Percentiles rank a stretch among this genome's conserved stretches.
Conservation (phyloP, 2,888 invertebrate genomes). For the Amphimallon solstitiale region DNA sequence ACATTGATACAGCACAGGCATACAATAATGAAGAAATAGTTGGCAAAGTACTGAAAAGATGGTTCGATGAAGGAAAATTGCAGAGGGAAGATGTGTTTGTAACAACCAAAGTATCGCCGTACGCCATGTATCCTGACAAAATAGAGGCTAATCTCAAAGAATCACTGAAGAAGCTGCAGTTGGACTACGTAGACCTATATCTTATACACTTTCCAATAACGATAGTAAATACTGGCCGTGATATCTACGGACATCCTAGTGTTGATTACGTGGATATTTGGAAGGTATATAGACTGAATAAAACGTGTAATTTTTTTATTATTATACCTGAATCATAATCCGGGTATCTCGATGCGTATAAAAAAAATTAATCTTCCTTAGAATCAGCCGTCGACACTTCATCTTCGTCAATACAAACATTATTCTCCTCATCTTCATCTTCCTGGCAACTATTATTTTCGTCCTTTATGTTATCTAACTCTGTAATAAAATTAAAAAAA, state of each 20-base stretch:
- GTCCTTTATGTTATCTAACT: too few species aligned
- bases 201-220: constrained; percentile 80
- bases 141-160: constrained; percentile 72
- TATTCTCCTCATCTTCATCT: too few species aligned
- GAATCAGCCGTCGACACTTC: too few species aligned
- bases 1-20: constrained; percentile 80
- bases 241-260: background rate
- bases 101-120: constrained; percentile 79
- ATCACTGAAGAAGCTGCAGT: constrained; percentile 74
- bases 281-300: constrained; percentile 30
- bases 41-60: constrained; percentile 75
- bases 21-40: constrained; percentile 80
- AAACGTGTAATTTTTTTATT: too few species aligned
- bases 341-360: too few species aligned
- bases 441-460: too few species aligned
- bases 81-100: constrained; percentile 82
- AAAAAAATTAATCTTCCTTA: too few species aligned
- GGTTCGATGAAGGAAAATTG: constrained; percentile 73
- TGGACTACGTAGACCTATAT: constrained; percentile 84
- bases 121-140: constrained; percentile 68
- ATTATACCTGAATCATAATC: too few species aligned
- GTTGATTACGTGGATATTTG: constrained; percentile 59
- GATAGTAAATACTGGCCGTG: constrained; percentile 68
- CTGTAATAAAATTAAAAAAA: too few species aligned
- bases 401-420: too few species aligned